Base-by-base conservation (phyloP, 2,113 vertebrate genomes). In the Bufo gargarizans region DNA sequence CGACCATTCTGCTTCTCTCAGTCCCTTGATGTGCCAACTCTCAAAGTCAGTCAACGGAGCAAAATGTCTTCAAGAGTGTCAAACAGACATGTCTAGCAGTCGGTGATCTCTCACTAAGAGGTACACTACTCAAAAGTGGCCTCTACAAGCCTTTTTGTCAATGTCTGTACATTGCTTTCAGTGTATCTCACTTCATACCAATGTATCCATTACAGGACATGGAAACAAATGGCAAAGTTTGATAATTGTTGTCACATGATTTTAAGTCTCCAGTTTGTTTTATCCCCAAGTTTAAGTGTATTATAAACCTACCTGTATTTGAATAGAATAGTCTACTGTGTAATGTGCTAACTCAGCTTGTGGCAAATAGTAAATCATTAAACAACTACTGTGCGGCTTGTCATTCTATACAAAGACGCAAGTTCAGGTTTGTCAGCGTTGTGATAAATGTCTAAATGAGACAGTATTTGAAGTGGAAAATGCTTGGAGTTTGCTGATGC, bases 311-410 rank as follows among this genome's bases (percentile, higher is more conserved):
- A 7, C 43, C 17, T 82, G 6, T 12, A 8, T 56, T 69, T 59
- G 72, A 78, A 16, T 47, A 45, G 58, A 55, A 50, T 49, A 69
- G 85, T 69, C 33, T 69, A 43, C 3, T 53, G 76, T 55, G 77
- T 55, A 20, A 53, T 53, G 47, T 71, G 20, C 82, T 17, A 53
- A 13, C 77, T 87, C 20, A 2, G 77, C 49, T 10, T 71, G 86
- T 47, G 76, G 63, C 6, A 22, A 7, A 53, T 4, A n/a, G 85
- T 79, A 45, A 87, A 71, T 81, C n/a, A 87, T 80, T 86, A 86
- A n/a, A 79, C 20, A 61, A 63, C 58, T 86, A 63, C 45, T 19
- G 58, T 77, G 49, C 33, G 3, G n/a, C 63, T 3, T 33, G 72
- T 63, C 72, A 49, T 61, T 59, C 71, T 61, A 49, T 59, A 85